phyloP scores from a whole-genome alignment of 92 coral and sea anemone genomes.

The Zoanthus sansibaricus region DNA sequence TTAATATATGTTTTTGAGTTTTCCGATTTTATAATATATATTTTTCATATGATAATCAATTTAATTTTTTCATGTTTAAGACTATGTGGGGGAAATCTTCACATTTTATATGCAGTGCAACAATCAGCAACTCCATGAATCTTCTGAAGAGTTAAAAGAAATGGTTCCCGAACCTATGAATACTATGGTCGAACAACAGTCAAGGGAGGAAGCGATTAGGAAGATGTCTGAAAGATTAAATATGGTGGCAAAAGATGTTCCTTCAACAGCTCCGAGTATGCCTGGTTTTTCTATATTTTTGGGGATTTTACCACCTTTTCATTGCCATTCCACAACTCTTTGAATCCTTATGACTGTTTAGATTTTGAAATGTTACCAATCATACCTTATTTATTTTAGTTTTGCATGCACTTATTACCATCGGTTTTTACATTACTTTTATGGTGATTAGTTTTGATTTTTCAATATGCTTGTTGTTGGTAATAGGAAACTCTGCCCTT shows the following conservation, averaged over 20 bases:
- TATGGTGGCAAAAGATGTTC: conserved; percentile 37
- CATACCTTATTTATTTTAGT: conserved; percentile 9
- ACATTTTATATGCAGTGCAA: conserved; percentile 24
- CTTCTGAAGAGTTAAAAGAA: conserved; percentile 46
- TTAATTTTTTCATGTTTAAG: conserved; percentile 32
- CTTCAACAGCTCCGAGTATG: conserved; percentile 24
- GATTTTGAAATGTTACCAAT: not conserved
- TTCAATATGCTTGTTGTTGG: no score
- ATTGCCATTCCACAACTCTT: conserved; percentile 3
- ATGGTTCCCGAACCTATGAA: conserved; percentile 67
- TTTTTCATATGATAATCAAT: not conserved
- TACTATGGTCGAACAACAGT: conserved; percentile 62
- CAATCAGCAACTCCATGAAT: conserved; percentile 29
- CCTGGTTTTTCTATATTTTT: not conserved
- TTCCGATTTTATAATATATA: not conserved
- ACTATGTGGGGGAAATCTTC: conserved; percentile 60
- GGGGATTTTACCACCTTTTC: conserved; percentile 14
- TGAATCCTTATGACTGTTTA: not conserved
- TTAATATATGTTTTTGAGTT: not conserved
- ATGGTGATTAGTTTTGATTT: no score
- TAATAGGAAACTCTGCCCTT: no score
- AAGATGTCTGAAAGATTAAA: conserved; percentile 19
- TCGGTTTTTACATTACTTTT: no score
- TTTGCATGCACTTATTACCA: no score
- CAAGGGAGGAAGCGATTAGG: conserved; percentile 54